These are phyloP conservation scores for Watsonalla binaria DNA, from an alignment of 2,888 invertebrate genomes.

Conservation along the genomic window DNA sequence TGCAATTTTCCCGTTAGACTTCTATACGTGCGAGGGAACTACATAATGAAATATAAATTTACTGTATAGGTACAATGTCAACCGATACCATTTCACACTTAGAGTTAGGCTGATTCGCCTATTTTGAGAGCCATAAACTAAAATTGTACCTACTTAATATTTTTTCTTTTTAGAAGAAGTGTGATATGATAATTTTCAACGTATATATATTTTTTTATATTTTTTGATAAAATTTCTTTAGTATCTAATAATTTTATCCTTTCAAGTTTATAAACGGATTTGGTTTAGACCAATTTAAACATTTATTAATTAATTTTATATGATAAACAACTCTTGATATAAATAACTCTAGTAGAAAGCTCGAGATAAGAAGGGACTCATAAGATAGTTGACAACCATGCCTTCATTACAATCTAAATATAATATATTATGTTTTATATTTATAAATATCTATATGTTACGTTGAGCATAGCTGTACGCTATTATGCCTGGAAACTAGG, in stretches of 20 bases:
- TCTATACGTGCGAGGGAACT: no score
- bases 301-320: conserved; percentile 15
- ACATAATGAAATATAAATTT: no score
- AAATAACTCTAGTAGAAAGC: conserved; percentile 67
- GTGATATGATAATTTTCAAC: neutral
- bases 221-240: neutral
- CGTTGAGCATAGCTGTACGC: conserved; percentile 55
- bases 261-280: neutral
- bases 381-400: conserved; percentile 71
- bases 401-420: conserved; percentile 32
- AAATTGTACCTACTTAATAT: neutral
- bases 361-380: conserved; percentile 70
- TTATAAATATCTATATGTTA: conserved; percentile 25
- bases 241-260: neutral
- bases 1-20: no score
- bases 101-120: no score
- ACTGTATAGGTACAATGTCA: no score
- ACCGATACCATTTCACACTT: no score
- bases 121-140: neutral
- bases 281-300: neutral
- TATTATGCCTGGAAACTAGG: conserved; percentile 19
- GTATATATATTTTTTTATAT: neutral
- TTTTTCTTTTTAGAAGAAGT: neutral
- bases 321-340: conserved; percentile 26
- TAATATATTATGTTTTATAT: conserved; percentile 12